Conservation (phyloP, 2,797 vertebrate genomes). For the Lepus townsendii region DNA sequence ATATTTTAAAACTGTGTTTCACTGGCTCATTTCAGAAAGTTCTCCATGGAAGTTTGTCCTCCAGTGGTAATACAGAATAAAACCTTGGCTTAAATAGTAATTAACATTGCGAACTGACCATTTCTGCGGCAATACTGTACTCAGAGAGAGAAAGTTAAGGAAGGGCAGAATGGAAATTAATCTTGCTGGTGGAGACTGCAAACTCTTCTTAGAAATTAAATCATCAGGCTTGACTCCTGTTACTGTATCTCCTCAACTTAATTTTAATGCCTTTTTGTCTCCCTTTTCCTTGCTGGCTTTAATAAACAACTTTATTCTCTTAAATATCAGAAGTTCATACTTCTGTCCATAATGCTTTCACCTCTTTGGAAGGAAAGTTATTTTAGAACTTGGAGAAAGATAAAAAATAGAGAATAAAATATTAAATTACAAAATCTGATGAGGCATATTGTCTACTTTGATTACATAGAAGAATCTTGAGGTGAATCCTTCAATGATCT, state of each 20-base stretch:
- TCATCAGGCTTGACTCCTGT: background rate
- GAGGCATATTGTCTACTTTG: background rate
- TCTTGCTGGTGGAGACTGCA: background rate
- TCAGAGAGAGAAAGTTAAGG: background rate
- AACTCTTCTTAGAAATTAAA: background rate
- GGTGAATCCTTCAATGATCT: constrained; percentile 43
- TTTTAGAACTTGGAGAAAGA: constrained; percentile 26
- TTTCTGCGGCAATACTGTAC: background rate
- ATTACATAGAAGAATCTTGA: constrained; percentile 23
- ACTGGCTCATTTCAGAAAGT: constrained; percentile 12
- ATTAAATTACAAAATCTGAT: constrained; percentile 34
- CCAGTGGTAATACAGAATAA: background rate
- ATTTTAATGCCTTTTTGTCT: background rate
- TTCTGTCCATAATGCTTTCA: background rate
- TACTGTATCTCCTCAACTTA: background rate
- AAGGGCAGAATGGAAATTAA: constrained; percentile 1
- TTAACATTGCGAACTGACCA: background rate
- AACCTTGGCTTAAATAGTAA: background rate
- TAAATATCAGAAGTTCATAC: background rate
- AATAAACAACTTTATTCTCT: constrained; percentile 31
- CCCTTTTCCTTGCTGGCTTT: background rate
- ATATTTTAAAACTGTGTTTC: background rate
- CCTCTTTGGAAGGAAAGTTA: background rate
- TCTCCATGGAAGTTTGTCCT: background rate
- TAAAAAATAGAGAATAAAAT: constrained; percentile 31